Percentiles rank a stretch among this genome's conserved stretches.
Evolutionary conservation across 2,888 invertebrate species (phyloP).

Genomic region (Eristalis intricaria): DNA sequence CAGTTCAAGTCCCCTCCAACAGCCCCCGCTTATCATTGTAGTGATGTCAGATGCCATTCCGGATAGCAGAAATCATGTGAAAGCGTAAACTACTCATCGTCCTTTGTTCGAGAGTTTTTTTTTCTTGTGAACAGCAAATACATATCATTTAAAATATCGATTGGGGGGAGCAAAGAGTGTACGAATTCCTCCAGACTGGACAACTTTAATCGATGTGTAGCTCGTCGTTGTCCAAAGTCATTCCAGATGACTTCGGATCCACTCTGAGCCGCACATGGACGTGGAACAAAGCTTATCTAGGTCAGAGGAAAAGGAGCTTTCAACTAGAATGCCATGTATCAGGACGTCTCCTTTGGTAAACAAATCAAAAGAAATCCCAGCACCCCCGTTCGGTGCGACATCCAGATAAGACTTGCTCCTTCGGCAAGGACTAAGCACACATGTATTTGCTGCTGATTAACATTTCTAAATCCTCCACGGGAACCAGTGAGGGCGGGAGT

Average conservation of each 20-base stretch:
- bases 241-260: neutral
- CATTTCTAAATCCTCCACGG: neutral
- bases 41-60: neutral
- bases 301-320: slow-evolving; percentile 4
- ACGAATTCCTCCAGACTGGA: neutral
- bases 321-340: slow-evolving; percentile 10
- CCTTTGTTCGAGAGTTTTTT: neutral
- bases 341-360: slow-evolving; percentile 21
- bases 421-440: slow-evolving; percentile 16
- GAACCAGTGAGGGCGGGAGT: neutral
- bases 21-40: neutral
- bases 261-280: neutral
- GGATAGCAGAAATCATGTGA: neutral
- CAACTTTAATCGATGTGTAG: neutral
- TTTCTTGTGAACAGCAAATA: neutral
- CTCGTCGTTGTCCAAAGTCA: neutral
- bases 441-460: neutral
- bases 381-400: neutral
- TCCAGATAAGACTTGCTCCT: slow-evolving; percentile 15
- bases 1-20: neutral
- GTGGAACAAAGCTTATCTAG: slow-evolving; percentile 29
- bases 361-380: slow-evolving; percentile 27
- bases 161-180: neutral
- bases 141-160: neutral
- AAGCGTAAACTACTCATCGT: neutral